phyloP scores from a whole-genome alignment of 2,113 vertebrate species.

The Hippocampus comes region DNA sequence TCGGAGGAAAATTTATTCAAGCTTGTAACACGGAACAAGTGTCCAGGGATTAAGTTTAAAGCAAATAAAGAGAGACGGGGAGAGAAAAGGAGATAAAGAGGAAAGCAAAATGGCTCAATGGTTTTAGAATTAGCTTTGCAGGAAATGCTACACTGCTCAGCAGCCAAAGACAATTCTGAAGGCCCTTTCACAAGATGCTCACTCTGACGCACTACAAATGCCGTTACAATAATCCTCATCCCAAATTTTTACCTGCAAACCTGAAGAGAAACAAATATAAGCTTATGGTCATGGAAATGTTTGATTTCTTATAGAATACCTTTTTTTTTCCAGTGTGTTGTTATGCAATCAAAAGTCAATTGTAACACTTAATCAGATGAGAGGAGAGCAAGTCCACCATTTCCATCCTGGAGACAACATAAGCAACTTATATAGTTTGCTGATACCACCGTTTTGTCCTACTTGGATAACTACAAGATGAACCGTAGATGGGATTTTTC shows the following conservation, averaged over 20 bases:
- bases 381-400: too few relatives aligned
- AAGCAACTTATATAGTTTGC: neutral
- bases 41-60: conserved; percentile 34
- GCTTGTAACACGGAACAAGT: conserved; percentile 42
- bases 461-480: neutral
- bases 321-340: neutral
- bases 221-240: neutral
- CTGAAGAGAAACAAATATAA: neutral
- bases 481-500: neutral
- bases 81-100: conserved; percentile 24
- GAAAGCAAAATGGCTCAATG: conserved; percentile 25
- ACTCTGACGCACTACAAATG: neutral
- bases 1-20: conserved; percentile 34
- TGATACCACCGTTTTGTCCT: neutral
- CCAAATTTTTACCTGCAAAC: neutral
- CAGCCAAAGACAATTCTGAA: conserved; percentile 12
- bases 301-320: neutral
- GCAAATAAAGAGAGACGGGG: conserved; percentile 28
- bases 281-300: too few relatives aligned
- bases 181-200: conserved; percentile 13
- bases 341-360: neutral
- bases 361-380: neutral
- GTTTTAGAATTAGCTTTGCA: conserved; percentile 37
- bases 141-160: conserved; percentile 31
- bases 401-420: neutral